These are phyloP conservation scores for Tenthredo mesomela DNA, from an alignment of 2,888 invertebrate species.

Conservation along the genomic window DNA sequence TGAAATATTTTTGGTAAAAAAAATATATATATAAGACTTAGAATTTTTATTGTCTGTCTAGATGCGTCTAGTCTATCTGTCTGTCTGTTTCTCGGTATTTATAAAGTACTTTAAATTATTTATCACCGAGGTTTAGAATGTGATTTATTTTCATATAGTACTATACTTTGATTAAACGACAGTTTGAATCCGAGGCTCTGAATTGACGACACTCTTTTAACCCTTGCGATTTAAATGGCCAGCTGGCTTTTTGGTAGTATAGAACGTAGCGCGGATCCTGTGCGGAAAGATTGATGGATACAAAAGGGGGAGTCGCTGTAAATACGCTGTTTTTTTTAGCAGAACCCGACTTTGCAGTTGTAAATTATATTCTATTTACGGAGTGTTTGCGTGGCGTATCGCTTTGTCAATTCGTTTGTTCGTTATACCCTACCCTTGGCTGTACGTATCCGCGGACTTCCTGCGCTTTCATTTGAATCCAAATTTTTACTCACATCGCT, in stretches of 20 bases:
- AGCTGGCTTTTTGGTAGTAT: neutral
- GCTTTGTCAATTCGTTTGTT: constrained; percentile 46
- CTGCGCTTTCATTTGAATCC: constrained; percentile 45
- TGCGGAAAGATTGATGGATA: constrained; percentile 40
- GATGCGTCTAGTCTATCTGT: no score
- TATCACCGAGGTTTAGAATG: neutral
- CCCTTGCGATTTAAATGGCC: constrained; percentile 7
- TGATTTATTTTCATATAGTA: neutral
- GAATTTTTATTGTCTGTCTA: no score
- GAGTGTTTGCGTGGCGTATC: constrained; percentile 41
- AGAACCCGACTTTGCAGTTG: constrained; percentile 12
- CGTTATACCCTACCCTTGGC: neutral
- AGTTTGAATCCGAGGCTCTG: neutral
- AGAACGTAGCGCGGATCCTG: neutral
- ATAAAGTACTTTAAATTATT: neutral
- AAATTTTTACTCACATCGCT: constrained; percentile 9
- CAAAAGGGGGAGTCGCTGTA: constrained; percentile 29
- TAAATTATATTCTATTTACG: constrained; percentile 50
- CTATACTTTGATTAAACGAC: constrained; percentile 4
- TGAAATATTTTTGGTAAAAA: no score
- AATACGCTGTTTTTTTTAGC: constrained; percentile 49
- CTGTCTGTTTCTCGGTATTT: neutral
- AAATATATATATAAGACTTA: neutral
- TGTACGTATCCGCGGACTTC: constrained; percentile 11
- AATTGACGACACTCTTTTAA: constrained; percentile 10